Conservation (phyloP, 2,888 invertebrate genomes). For the Synanthedon tipuliformis region DNA sequence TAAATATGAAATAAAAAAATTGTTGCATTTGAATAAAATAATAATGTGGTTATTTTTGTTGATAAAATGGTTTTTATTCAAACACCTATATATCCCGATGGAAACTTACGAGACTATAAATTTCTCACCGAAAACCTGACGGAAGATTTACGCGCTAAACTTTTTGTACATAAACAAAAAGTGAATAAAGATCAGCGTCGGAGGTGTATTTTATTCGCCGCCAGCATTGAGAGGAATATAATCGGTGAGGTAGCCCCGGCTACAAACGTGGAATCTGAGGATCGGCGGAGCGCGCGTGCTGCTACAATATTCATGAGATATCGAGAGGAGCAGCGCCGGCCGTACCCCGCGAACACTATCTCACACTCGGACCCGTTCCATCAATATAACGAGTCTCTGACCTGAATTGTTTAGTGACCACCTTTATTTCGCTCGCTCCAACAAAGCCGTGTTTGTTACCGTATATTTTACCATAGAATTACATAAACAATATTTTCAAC, state of each 20-base stretch:
- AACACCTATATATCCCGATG: no score
- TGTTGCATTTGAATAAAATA: no score
- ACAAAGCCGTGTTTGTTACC: background rate
- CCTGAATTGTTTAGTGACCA: constrained; percentile 46
- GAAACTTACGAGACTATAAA: no score
- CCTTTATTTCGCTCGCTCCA: constrained; percentile 19
- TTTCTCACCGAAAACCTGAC: no score
- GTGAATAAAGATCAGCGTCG: constrained; percentile 7
- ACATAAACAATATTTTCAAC: background rate
- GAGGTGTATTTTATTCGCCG: constrained; percentile 14
- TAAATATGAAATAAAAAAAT: no score
- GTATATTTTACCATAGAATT: background rate
- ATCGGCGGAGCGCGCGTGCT: constrained; percentile 29
- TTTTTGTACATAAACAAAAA: constrained; percentile 24
- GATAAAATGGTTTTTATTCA: no score
- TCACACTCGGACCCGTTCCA: constrained; percentile 43
- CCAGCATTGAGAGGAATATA: constrained; percentile 29
- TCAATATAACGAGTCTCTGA: constrained; percentile 50
- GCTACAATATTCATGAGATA: constrained; percentile 53
- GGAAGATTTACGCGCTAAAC: constrained; percentile 2
- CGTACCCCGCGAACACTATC: constrained; percentile 31
- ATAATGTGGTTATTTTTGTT: no score
- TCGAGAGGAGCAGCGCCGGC: constrained; percentile 9
- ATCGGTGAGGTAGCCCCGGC: constrained; percentile 28
- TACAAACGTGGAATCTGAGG: constrained; percentile 41